Evolutionary conservation across 2,113 vertebrate genomes (phyloP).

Genomic region (Etheostoma cragini): DNA sequence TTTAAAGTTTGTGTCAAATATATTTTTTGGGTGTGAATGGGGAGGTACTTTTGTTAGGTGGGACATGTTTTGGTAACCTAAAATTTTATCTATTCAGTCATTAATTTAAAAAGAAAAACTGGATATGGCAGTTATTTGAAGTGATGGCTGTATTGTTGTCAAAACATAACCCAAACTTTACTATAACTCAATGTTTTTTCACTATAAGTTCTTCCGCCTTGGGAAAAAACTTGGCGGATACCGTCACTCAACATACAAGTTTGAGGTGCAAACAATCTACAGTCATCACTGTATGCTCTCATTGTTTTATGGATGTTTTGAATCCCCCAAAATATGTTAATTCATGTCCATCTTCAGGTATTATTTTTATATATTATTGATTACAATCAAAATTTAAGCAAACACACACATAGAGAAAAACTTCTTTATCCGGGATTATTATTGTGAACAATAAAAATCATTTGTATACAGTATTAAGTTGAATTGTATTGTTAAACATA

Average conservation of each 20-base stretch:
- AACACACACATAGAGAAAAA: slow-evolving; percentile 1
- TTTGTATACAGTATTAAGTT: slow-evolving; percentile 24
- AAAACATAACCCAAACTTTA: slow-evolving; percentile 3
- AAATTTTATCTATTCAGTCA: background rate
- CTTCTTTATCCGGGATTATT: background rate
- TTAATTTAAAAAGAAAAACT: background rate
- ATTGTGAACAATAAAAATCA: slow-evolving; percentile 15
- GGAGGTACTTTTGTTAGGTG: background rate
- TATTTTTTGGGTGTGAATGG: background rate
- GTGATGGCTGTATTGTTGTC: background rate
- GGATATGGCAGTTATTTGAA: background rate
- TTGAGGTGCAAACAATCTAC: background rate
- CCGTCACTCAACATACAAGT: slow-evolving; percentile 3
- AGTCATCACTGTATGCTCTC: background rate
- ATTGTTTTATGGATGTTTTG: background rate
- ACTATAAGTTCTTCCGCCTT: background rate
- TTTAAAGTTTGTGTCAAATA: slow-evolving; percentile 28
- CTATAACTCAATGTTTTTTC: background rate
- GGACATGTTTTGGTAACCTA: background rate
- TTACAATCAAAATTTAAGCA: slow-evolving; percentile 10
- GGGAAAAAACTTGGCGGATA: background rate
- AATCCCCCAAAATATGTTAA: background rate
- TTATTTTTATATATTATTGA: background rate
- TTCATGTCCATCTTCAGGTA: background rate
- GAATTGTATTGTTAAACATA: slow-evolving; percentile 16